Conservation (phyloP, 2,797 vertebrate species). For the Protonibea diacanthus region DNA sequence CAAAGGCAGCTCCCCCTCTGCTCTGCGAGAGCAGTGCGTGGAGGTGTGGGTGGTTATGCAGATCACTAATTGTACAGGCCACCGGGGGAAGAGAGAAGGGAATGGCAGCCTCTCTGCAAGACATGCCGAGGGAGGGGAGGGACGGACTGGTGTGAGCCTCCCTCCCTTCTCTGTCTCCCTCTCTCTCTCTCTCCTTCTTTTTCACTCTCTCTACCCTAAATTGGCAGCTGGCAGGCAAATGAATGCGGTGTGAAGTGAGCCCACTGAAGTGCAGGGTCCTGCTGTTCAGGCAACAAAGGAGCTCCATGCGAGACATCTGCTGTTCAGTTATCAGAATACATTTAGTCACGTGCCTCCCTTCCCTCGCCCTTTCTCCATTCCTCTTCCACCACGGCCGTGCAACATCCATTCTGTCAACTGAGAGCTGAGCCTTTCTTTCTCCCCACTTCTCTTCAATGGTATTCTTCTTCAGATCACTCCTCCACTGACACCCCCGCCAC, state of each 20-base stretch:
- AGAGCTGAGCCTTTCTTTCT: conserved; percentile 70
- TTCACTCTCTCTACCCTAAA: conserved; percentile 84
- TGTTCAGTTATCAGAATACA: conserved; percentile 94
- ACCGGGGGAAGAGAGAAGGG: conserved; percentile 74
- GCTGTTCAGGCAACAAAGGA: conserved; percentile 93
- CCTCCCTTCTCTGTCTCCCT: conserved; percentile 41
- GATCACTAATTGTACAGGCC: conserved; percentile 84
- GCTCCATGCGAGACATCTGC: conserved; percentile 95
- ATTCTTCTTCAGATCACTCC: conserved; percentile 80
- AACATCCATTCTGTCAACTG: conserved; percentile 80
- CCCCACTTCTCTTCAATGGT: conserved; percentile 67
- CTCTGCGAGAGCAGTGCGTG: conserved; percentile 61
- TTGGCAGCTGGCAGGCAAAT: conserved; percentile 95
- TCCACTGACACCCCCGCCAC: conserved; percentile 49
- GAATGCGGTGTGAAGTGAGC: conserved; percentile 94
- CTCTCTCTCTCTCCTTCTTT: conserved; percentile 66
- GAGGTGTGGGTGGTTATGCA: conserved; percentile 84
- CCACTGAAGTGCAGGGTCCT: conserved; percentile 92
- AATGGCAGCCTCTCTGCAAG: conserved; percentile 80
- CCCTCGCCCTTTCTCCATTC: conserved; percentile 74
- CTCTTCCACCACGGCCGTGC: conserved; percentile 67
- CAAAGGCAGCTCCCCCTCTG: conserved; percentile 76
- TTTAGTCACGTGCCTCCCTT: conserved; percentile 87
- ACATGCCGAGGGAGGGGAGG: conserved; percentile 80
- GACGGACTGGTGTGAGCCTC: conserved; percentile 80